phyloP scores from a whole-genome alignment of 2,113 vertebrate species.

The Odontophorus gujanensis region DNA sequence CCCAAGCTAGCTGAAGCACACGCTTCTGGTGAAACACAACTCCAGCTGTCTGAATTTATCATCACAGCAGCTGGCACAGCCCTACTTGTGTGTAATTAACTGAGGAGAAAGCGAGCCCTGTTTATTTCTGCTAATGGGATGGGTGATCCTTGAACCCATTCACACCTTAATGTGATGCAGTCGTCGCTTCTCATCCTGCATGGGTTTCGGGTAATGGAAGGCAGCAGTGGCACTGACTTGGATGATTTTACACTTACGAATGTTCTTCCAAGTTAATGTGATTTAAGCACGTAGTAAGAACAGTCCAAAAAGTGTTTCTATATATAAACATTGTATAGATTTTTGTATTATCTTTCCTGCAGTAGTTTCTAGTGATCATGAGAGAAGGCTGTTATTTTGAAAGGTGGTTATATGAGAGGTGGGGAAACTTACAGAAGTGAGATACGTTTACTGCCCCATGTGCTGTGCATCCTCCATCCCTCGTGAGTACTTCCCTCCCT shows the following conservation, averaged over 20 bases:
- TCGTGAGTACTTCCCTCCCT: not conserved
- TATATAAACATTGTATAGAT: not conserved
- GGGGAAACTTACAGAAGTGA: rapidly evolving
- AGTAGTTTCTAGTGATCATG: not conserved
- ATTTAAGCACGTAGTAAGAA: not conserved
- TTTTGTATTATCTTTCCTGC: not conserved
- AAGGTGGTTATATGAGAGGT: not conserved
- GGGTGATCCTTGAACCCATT: not conserved
- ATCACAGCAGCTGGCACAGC: not conserved
- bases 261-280: not conserved
- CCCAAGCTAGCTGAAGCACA: not conserved
- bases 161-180: not conserved
- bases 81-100: rapidly evolving
- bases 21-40: not conserved
- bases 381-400: not conserved
- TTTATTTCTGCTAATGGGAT: not conserved
- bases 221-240: not conserved
- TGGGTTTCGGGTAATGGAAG: not conserved
- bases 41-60: not conserved
- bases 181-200: rapidly evolving
- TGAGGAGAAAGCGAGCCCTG: rapidly evolving
- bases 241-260: not conserved
- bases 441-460: not conserved
- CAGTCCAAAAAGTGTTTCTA: not conserved
- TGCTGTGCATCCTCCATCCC: not conserved